Conservation (phyloP, 2,113 vertebrate species). For the Toxotes jaculatrix region DNA sequence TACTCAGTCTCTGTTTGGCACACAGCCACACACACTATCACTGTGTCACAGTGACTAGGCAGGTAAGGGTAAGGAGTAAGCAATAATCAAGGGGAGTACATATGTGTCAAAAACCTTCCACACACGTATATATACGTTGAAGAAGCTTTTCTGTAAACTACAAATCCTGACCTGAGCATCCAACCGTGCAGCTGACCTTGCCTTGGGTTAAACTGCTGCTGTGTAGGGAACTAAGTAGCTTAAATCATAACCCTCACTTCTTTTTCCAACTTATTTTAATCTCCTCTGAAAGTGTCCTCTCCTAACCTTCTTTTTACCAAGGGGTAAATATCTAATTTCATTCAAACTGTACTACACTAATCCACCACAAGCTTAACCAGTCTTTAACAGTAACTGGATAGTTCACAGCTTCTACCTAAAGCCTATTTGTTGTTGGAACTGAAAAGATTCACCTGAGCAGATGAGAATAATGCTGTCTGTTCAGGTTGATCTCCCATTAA, state of each 20-base stretch:
- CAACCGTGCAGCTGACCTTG: neutral
- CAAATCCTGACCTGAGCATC: neutral
- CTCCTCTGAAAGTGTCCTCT: slow-evolving; percentile 31
- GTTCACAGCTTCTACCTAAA: neutral
- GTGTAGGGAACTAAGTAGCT: neutral
- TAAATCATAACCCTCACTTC: neutral
- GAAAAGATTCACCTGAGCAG: neutral
- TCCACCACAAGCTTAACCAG: neutral
- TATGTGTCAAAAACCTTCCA: too few species aligned
- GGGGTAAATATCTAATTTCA: slow-evolving; percentile 18
- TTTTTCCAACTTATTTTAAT: slow-evolving; percentile 10
- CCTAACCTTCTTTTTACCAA: slow-evolving; percentile 1
- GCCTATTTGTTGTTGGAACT: neutral
- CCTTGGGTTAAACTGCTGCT: neutral
- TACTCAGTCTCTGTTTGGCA: neutral
- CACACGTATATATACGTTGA: too few species aligned
- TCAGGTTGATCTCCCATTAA: neutral
- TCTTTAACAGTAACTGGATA: neutral
- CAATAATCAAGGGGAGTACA: too few species aligned
- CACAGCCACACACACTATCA: neutral
- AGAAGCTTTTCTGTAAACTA: neutral
- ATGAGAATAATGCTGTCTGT: neutral
- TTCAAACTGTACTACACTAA: slow-evolving; percentile 28
- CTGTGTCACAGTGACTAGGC: too few species aligned
- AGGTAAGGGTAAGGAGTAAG: too few species aligned